These are phyloP conservation scores for Heteromurus nitidus DNA, from an alignment of 2,888 invertebrate species.

Conservation along the genomic window DNA sequence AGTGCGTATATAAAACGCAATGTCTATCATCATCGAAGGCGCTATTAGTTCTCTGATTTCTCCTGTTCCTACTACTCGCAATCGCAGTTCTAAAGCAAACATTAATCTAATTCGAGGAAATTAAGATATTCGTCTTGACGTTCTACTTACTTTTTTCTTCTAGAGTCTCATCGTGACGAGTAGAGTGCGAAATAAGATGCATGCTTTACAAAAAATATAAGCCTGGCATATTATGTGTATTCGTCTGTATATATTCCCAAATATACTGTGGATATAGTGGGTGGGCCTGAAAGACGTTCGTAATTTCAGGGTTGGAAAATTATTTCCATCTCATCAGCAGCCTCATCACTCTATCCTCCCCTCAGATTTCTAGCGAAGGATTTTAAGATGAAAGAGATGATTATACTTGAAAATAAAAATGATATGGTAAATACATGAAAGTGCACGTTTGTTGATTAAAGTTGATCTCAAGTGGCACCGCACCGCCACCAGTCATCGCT, in stretches of 20 bases:
- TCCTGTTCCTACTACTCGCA: conserved; percentile 2
- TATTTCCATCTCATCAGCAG: conserved; percentile 30
- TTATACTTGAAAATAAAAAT: conserved; percentile 23
- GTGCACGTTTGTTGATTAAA: conserved; percentile 37
- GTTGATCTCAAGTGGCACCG: conserved; percentile 17
- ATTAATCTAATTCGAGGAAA: conserved; percentile 56
- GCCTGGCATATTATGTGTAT: too few species aligned
- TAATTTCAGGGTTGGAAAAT: conserved; percentile 49
- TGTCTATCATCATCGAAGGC: conserved; percentile 19
- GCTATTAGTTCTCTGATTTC: conserved; percentile 16
- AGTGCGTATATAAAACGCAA: too few species aligned
- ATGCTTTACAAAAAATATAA: too few species aligned
- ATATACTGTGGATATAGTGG: conserved; percentile 38
- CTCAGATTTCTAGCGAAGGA: too few species aligned
- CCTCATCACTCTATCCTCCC: conserved; percentile 25
- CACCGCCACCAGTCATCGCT: too few species aligned
- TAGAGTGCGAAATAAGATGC: background rate
- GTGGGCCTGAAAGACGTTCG: conserved; percentile 38
- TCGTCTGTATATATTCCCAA: too few species aligned
- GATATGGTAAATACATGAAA: background rate
- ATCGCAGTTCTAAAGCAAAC: conserved; percentile 30
- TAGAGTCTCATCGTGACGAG: background rate
- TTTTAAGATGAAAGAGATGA: conserved; percentile 28
- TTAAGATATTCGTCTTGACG: conserved; percentile 52
- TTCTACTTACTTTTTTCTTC: conserved; percentile 25